Evolutionary conservation across 1,140 invertebrate genomes (phyloP), one percentile per base, ranked within the genome.

Genomic region (Atta colombica): DNA sequence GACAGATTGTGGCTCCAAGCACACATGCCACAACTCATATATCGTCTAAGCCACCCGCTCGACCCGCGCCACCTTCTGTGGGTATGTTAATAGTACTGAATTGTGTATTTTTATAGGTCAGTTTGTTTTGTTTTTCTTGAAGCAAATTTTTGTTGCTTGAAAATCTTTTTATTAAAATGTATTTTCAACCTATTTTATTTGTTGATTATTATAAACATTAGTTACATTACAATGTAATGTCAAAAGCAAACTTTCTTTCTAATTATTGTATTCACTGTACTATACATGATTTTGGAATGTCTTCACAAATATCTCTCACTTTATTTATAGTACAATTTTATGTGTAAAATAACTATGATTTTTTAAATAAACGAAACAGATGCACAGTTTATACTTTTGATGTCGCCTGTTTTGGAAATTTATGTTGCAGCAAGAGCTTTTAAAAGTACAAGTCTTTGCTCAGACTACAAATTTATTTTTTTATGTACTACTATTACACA

Each of bases 41-140:
- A 92, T 86, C 94, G 87, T 94, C 94, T 93, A 95, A 95, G 93
- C 93, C 95, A 94, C 94, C 94, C 87, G 94, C 94, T 93, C 93
- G 95, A 93, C 95, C 95, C 93, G 94, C 94, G 94, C 95, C 95
- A 92, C 93, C 93, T 92, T 94, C 92, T 78, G 94, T 95, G 90
- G 95, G 95, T 95, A 95, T 92, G 95, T 95, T 90, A 82, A 69
- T 84, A 55, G 87, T 78, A 89, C 51, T 85, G 85, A 86, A 93
- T 25, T 88, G 71, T 86, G 72, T 88, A 58, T 21, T 87, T 61
- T 45, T 49, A 25, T 75, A 35, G 16, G 51, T 77, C 25, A 82
- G 28, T 87, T 65, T 88, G 31, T 90, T 21, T 80, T 31, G 25
- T 74, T 71, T 72, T 45, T 72, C 18, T 21, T 28, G n/a, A 16